Conservation (phyloP, 2,797 vertebrate species). For the Sciaenops ocellatus region DNA sequence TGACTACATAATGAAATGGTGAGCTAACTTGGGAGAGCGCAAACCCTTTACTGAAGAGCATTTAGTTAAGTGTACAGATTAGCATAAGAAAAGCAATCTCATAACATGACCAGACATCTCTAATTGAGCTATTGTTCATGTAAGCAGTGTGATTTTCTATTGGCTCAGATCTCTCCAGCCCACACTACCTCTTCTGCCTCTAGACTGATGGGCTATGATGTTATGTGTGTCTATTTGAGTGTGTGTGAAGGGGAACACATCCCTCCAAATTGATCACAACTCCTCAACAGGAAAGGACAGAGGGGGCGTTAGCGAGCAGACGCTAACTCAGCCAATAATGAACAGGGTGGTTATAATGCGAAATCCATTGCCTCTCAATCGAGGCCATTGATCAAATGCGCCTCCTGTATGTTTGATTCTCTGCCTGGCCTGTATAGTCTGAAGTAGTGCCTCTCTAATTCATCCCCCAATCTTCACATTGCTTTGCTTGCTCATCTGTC, state of each 20-base stretch:
- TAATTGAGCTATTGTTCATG: conserved; percentile 82
- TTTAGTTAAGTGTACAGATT: conserved; percentile 81
- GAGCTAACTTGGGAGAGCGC: conserved; percentile 64
- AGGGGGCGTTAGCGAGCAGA: conserved; percentile 69
- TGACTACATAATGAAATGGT: conserved; percentile 76
- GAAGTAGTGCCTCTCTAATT: conserved; percentile 26
- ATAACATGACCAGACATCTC: conserved; percentile 73
- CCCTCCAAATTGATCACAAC: conserved; percentile 74
- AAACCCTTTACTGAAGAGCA: conserved; percentile 64
- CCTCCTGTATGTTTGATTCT: conserved; percentile 68
- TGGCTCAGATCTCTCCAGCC: conserved; percentile 30
- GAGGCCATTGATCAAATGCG: conserved; percentile 76
- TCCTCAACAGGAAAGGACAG: conserved; percentile 71
- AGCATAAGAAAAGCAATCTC: conserved; percentile 81
- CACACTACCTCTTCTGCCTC: conserved; percentile 29
- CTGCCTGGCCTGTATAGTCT: conserved; percentile 42
- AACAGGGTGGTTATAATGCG: conserved; percentile 78
- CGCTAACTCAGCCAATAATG: conserved; percentile 79
- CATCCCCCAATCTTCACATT: conserved; percentile 1
- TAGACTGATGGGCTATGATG: conserved; percentile 40
- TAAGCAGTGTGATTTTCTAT: conserved; percentile 68
- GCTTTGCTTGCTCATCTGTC: conserved; percentile 15
- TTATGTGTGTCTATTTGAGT: conserved; percentile 37
- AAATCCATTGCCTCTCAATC: conserved; percentile 82
- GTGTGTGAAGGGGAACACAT: conserved; percentile 46